These are phyloP conservation scores for Heterochromis multidens DNA, from an alignment of 2,113 vertebrate species.

Conservation along the genomic window DNA sequence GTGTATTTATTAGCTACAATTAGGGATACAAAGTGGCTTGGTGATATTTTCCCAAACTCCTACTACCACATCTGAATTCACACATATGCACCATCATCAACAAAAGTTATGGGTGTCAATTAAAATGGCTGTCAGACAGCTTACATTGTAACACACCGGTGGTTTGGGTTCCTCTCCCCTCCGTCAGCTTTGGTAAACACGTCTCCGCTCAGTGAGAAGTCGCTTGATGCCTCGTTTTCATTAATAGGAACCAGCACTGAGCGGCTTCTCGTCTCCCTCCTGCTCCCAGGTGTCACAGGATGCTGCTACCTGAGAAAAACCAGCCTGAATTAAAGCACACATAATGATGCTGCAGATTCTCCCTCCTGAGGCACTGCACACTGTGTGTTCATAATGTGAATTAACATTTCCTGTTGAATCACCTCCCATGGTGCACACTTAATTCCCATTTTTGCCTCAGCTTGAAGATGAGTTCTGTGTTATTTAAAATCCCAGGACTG, in stretches of 20 bases:
- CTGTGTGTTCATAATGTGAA: neutral
- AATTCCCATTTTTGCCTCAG: neutral
- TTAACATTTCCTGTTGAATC: conserved; percentile 13
- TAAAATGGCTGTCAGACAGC: neutral
- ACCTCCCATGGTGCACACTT: neutral
- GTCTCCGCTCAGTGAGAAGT: neutral
- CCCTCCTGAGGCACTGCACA: neutral
- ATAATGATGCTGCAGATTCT: neutral
- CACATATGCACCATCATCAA: neutral
- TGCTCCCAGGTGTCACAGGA: neutral
- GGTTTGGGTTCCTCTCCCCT: neutral
- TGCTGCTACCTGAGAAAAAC: neutral
- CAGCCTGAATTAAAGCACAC: neutral
- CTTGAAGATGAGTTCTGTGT: neutral
- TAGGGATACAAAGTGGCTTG: neutral
- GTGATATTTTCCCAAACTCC: neutral
- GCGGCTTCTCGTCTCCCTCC: neutral
- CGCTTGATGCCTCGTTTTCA: neutral
- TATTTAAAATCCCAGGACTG: neutral
- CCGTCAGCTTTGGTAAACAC: neutral
- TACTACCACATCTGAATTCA: neutral
- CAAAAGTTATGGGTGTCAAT: neutral
- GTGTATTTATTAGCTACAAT: neutral
- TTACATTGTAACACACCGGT: neutral
- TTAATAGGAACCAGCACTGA: neutral